Evolutionary conservation across 2,888 invertebrate genomes (phyloP), one percentile per base, ranked within the genome.

Genomic region (Falcaria lacertinaria): DNA sequence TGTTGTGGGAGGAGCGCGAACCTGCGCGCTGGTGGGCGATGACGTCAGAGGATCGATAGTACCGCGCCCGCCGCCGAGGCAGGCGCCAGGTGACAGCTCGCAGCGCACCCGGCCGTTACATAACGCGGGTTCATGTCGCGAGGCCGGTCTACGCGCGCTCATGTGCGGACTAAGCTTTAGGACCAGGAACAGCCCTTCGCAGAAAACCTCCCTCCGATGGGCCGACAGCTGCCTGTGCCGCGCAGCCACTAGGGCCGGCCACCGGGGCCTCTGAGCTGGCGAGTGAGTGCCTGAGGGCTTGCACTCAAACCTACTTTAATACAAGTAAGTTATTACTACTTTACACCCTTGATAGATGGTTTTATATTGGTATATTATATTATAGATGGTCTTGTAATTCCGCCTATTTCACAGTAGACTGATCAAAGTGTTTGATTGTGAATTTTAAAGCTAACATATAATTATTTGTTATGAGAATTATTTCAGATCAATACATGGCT

Each of bases 81-180:
- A 71, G 63, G 62, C 42, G 43, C 46, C 33, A 48, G 57, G 33
- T 35, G 37, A 47, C 44, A 52, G 46, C 39, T 42, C 56, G 52
- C 51, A 68, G 64, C 52, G 57, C 59, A 57, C 60, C 50, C 64
- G 64, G 64, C 22, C 35, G 64, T 82, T 80, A 80, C 71, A 69
- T 81, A 84, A 83, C 77, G 73, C 67, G 69, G 54, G 65, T 54
- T 60, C 64, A 83, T 85, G 87, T 74, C 76, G 58, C 64, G 49
- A 63, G 66, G 52, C 47, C 60, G 61, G 71, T 69, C 58, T 66
- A 76, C 79, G 84, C 86, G 90, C 90, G 94, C 94, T 94, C 95
- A 97, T 97, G 97, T 96, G 95, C 92, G 96, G 96, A 92, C 93
- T 96, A 94, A 95, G 94, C 91, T 96, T 96, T 94, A 96, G 94